These are phyloP conservation scores for Sinella curviseta DNA, from an alignment of 1,140 invertebrate genomes.

Conservation along the genomic window DNA sequence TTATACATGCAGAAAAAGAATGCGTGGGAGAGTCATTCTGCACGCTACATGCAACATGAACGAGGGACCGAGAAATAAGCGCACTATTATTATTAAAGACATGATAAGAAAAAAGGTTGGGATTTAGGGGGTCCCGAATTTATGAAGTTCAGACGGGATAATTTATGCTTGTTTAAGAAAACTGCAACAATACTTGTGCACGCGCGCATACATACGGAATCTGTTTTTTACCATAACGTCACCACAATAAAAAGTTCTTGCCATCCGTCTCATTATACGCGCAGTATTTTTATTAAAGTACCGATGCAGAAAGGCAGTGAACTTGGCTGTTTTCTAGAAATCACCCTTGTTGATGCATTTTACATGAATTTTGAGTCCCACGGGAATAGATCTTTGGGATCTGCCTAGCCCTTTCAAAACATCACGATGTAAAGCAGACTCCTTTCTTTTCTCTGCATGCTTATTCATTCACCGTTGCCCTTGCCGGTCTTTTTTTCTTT, in stretches of 20 bases:
- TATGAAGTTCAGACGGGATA: conserved; percentile 3
- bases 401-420: too few species aligned
- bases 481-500: neutral
- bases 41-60: neutral
- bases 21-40: neutral
- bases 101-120: neutral
- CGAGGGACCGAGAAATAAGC: neutral
- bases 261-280: too few species aligned
- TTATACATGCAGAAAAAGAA: neutral
- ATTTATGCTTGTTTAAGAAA: conserved; percentile 1
- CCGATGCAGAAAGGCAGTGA: too few species aligned
- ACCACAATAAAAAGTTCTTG: neutral
- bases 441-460: too few species aligned
- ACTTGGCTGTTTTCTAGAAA: too few species aligned
- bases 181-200: neutral
- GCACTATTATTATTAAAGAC: too few species aligned
- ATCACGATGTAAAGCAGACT: too few species aligned
- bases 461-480: neutral
- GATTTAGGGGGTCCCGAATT: neutral
- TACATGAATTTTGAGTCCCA: neutral
- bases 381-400: neutral
- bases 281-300: too few species aligned
- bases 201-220: neutral
- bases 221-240: neutral
- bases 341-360: neutral